Percentiles rank a stretch among this genome's conserved stretches.
Evolutionary conservation across 1,140 invertebrate genomes (phyloP).

Genomic region (Ceratosolen solmsi): DNA sequence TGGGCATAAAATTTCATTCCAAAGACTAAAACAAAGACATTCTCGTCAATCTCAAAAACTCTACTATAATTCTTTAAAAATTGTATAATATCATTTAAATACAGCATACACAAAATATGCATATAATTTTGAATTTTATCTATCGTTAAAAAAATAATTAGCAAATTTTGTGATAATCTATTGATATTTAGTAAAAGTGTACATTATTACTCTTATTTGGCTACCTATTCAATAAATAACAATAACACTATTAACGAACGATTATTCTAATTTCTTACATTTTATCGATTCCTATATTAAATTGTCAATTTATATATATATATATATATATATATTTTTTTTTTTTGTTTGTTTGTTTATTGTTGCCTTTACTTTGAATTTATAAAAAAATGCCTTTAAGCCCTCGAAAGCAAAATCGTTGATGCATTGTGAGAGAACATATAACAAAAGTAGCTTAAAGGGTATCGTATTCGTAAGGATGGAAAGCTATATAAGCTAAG

Average conservation of each 20-base stretch:
- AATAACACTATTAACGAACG: too few relatives aligned
- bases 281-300: too few relatives aligned
- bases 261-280: too few relatives aligned
- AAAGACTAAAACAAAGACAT: not conserved
- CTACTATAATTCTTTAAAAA: not conserved
- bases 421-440: not conserved
- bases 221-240: too few relatives aligned
- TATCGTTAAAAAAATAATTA: not conserved
- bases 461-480: not conserved
- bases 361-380: not conserved
- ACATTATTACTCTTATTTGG: too few relatives aligned
- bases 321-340: too few relatives aligned
- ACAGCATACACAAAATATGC: not conserved
- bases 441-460: not conserved
- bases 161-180: not conserved
- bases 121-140: not conserved
- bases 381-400: not conserved
- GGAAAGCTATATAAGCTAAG: constrained; percentile 2
- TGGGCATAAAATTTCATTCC: too few relatives aligned
- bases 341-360: too few relatives aligned
- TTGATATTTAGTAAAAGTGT: too few relatives aligned
- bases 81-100: not conserved
- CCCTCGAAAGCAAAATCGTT: not conserved
- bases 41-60: not conserved
- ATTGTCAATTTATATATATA: too few relatives aligned